Evolutionary conservation across 1,140 invertebrate genomes (phyloP), one percentile per base, ranked within the genome.

Genomic region (Drosophila kepulauana): DNA sequence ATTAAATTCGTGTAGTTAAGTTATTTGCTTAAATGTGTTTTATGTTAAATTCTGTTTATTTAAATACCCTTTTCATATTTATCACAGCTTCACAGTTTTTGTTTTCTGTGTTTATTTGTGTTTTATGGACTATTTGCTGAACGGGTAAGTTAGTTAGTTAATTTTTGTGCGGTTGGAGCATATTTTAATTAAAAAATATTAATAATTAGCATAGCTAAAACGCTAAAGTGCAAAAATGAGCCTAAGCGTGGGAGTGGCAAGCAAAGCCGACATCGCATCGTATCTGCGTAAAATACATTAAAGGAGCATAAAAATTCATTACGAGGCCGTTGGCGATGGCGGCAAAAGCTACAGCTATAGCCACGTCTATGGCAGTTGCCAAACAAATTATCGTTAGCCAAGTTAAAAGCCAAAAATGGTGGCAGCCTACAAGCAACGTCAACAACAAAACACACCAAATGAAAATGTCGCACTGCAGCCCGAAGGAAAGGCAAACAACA

Each of bases 371-470:
- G 66, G 74, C 85, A 73, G 85, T 84, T 88, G 85, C 75, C 75
- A 81, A 89, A 89, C 85, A 89, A 89, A 89, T 89, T 89, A 89
- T 89, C 85, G 85, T 89, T 89, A 89, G 85, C 81, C 81, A 85
- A 89, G 81, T 81, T 81, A 81, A 89, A 89, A 81, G 85, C 85
- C 84, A 79, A 88, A 25, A 82, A 82, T 79, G 79, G 78, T 71
- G 52, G 49, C 69, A 59, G 73, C 74, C 77, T 64, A 68, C 63
- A 64, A 64, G 16, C 38, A 79, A 11, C 61, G 41, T 57, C 61
- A 66, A 57, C 67, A 51, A 58, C 49, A 11, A 51, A 45, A 10
- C 68, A 65, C 20, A 66, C 15, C 45, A 69, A 75, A 70, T 65
- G 59, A 81, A 56, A 81, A 70, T 78, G 71, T 64, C 78, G 76